phyloP scores from a whole-genome alignment of 2,113 vertebrate genomes.

The Chunga burmeisteri region DNA sequence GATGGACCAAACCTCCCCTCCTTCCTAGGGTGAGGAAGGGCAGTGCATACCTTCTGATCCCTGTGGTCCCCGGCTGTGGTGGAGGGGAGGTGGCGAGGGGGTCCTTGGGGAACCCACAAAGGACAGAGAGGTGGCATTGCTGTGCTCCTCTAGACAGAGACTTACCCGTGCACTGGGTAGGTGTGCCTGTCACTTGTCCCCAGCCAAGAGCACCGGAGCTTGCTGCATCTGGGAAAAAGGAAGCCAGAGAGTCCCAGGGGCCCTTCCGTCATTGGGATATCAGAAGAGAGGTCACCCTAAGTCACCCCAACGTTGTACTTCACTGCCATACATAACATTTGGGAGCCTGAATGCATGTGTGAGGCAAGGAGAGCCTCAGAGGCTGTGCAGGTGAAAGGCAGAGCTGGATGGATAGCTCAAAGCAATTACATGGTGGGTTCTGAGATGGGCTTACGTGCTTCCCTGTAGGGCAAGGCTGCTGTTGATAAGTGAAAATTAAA shows the following conservation, averaged over 20 bases:
- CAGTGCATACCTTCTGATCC: no score
- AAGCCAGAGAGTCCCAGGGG: background rate
- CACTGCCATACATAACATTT: background rate
- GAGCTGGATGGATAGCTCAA: background rate
- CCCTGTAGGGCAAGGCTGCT: background rate
- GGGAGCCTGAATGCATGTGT: background rate
- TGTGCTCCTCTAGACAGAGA: background rate
- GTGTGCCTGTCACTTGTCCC: background rate
- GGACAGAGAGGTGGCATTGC: background rate
- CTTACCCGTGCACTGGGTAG: no score
- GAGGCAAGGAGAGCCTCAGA: background rate
- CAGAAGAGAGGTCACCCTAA: background rate
- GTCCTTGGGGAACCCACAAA: background rate
- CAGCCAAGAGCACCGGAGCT: background rate
- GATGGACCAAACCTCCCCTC: background rate
- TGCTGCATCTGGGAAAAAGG: background rate
- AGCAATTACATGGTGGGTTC: background rate
- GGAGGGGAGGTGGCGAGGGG: fast-evolving
- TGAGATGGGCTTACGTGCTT: background rate
- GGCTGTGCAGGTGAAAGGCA: background rate
- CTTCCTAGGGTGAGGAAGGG: background rate
- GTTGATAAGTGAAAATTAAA: conserved; percentile 51
- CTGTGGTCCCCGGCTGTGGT: background rate
- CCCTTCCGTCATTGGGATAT: background rate
- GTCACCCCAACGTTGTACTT: background rate